Evolutionary conservation across 2,113 vertebrate genomes (phyloP).

Genomic region (Takifugu bimaculatus): DNA sequence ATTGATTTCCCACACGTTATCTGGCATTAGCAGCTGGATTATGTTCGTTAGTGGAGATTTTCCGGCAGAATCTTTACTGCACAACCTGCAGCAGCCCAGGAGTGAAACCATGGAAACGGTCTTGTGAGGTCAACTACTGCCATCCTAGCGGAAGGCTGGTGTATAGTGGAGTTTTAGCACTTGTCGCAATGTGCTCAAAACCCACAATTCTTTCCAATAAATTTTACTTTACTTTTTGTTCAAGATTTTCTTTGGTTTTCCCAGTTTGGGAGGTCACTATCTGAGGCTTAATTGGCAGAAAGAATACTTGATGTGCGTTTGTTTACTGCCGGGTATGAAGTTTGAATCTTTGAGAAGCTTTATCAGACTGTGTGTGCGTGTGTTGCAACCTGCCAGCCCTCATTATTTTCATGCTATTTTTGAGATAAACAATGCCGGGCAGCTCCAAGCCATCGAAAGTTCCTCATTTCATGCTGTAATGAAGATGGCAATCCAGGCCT

Average conservation of each 20-base stretch:
- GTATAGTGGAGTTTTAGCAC: too few relatives aligned
- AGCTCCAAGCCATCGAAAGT: conserved; percentile 44
- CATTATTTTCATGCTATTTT: conserved; percentile 67
- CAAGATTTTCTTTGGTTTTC: too few relatives aligned
- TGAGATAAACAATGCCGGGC: conserved; percentile 55
- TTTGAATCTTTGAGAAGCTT: conserved; percentile 51
- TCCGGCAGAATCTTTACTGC: conserved; percentile 29
- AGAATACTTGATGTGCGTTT: conserved; percentile 14
- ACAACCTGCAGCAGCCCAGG: conserved; percentile 1
- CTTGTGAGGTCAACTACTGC: conserved; percentile 32
- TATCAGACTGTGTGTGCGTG: conserved; percentile 44
- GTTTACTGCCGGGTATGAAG: conserved; percentile 38
- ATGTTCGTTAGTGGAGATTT: conserved; percentile 50
- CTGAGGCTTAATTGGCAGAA: neutral
- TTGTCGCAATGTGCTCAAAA: too few relatives aligned
- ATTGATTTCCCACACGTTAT: conserved; percentile 24
- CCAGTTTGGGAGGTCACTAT: too few relatives aligned
- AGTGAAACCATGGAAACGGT: neutral
- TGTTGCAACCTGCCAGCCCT: conserved; percentile 61
- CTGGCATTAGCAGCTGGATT: conserved; percentile 25
- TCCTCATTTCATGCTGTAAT: conserved; percentile 31
- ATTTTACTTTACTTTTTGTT: too few relatives aligned
- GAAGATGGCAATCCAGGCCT: conserved; percentile 34
- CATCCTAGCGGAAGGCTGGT: conserved; percentile 43
- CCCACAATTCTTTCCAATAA: too few relatives aligned